phyloP scores from a whole-genome alignment of 2,797 vertebrate species.

The Chromobotia macracanthus region DNA sequence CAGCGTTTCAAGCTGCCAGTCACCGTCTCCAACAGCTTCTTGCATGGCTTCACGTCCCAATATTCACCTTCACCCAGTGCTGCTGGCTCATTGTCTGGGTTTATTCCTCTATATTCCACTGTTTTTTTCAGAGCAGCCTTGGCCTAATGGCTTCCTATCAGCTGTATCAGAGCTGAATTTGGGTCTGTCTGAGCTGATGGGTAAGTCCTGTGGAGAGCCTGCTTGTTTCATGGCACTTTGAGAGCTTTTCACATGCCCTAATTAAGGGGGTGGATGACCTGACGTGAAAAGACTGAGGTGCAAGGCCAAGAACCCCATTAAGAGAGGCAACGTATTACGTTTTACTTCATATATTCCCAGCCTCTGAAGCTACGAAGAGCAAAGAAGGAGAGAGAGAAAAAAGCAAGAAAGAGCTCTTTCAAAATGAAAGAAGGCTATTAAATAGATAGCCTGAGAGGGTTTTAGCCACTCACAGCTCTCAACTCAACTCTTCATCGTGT shows the following conservation, averaged over 20 bases:
- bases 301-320: conserved; percentile 48
- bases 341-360: conserved; percentile 46
- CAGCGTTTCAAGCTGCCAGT: too few species aligned
- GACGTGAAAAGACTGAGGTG: conserved; percentile 19
- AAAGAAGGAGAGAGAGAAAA: conserved; percentile 7
- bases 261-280: conserved; percentile 50
- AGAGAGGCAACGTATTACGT: conserved; percentile 29
- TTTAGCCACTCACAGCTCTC: conserved; percentile 30
- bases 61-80: conserved; percentile 2
- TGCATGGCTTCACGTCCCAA: neutral
- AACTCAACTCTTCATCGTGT: conserved; percentile 41
- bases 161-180: conserved; percentile 41
- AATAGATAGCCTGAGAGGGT: conserved; percentile 35
- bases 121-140: conserved; percentile 6
- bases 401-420: conserved; percentile 13
- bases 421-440: conserved; percentile 47
- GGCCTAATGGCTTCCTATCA: conserved; percentile 33
- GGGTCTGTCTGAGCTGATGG: conserved; percentile 11
- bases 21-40: neutral
- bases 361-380: neutral
- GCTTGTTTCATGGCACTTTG: neutral
- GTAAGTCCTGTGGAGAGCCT: conserved; percentile 24
- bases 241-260: conserved; percentile 44
- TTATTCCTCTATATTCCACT: neutral
- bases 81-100: conserved; percentile 12